Evolutionary conservation across 2,888 invertebrate species (phyloP).

Genomic region (Anagyrus pseudococci): DNA sequence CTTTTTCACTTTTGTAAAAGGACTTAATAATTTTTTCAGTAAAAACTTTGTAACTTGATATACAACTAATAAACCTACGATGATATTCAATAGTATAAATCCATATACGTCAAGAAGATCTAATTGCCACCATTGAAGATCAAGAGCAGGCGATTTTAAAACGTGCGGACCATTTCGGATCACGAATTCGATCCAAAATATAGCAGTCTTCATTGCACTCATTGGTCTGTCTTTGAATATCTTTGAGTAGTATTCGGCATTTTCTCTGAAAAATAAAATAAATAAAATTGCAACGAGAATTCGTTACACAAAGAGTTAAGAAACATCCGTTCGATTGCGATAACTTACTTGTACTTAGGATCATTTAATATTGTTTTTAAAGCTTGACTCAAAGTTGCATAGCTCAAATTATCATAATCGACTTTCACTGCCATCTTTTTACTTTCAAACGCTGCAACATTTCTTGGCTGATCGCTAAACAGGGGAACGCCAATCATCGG

Average conservation of each 20-base stretch:
- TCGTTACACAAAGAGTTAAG: too few species aligned
- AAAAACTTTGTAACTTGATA: background rate
- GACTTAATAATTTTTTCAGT: background rate
- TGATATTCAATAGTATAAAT: conserved; percentile 4
- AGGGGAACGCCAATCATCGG: conserved; percentile 56
- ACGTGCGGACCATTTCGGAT: conserved; percentile 40
- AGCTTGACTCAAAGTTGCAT: conserved; percentile 45
- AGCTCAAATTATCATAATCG: conserved; percentile 41
- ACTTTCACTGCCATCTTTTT: conserved; percentile 46
- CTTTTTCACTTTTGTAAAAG: background rate
- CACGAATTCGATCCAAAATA: conserved; percentile 47
- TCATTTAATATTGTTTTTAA: conserved; percentile 47
- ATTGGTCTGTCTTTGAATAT: conserved; percentile 43
- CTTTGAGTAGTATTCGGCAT: conserved; percentile 22
- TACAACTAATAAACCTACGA: background rate
- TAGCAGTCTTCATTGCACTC: conserved; percentile 43
- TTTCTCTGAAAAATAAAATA: background rate
- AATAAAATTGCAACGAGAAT: too few species aligned
- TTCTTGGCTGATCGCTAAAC: conserved; percentile 54
- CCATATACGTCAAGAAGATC: conserved; percentile 43
- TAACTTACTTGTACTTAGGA: conserved; percentile 49
- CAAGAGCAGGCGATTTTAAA: conserved; percentile 41
- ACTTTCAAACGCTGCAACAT: conserved; percentile 45
- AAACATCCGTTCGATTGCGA: background rate
- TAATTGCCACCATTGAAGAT: conserved; percentile 46